phyloP scores from a whole-genome alignment of 2,888 invertebrate species.

The Plemyria rubiginata region DNA sequence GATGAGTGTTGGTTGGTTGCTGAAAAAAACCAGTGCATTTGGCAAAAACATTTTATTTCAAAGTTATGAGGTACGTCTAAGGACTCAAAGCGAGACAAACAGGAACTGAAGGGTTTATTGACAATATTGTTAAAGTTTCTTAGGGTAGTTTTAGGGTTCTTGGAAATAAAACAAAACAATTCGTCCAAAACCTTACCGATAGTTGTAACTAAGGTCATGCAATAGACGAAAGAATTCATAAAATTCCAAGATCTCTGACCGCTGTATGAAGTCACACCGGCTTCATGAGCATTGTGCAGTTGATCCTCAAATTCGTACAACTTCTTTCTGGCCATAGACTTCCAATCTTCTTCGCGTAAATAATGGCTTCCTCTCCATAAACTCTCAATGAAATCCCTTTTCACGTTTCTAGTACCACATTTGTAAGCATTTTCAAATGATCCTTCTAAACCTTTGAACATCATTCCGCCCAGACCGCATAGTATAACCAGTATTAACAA shows the following conservation, averaged over 20 bases:
- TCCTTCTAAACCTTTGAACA: conserved; percentile 93
- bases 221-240: conserved; percentile 93
- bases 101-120: neutral
- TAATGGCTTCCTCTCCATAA: conserved; percentile 93
- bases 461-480: conserved; percentile 91
- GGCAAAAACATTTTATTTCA: conserved; percentile 18
- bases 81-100: conserved; percentile 3
- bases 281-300: conserved; percentile 92
- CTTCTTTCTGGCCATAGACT: conserved; percentile 91
- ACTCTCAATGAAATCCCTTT: conserved; percentile 93
- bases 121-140: neutral
- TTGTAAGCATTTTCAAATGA: conserved; percentile 94
- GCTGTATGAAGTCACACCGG: conserved; percentile 93
- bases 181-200: conserved; percentile 88
- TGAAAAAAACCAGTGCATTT: conserved; percentile 17
- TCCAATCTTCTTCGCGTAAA: conserved; percentile 95
- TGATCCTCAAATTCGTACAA: conserved; percentile 94
- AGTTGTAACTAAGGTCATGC: conserved; percentile 93
- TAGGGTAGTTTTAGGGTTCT: neutral
- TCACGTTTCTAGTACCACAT: conserved; percentile 94
- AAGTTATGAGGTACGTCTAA: neutral
- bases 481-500: conserved; percentile 88
- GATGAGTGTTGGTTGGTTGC: conserved; percentile 6
- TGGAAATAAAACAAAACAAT: conserved; percentile 8
- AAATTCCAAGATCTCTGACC: conserved; percentile 95